Evolutionary conservation across 1,140 invertebrate genomes (phyloP), one percentile per base, ranked within the genome.

Genomic region (Drosophila elegans): DNA sequence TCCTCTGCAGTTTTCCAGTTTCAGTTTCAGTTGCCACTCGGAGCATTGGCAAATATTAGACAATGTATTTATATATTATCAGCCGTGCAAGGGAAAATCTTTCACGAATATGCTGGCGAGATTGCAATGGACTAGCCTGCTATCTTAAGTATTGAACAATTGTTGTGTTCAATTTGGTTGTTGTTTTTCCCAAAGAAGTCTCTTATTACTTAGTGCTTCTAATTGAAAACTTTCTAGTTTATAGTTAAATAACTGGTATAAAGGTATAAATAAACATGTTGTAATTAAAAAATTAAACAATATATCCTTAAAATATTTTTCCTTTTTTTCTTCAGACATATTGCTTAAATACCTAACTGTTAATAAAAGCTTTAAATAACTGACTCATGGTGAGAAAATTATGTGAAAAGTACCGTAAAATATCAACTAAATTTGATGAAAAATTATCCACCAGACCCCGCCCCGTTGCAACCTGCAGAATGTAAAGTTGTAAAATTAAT

Each of bases 401-500:
- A 38, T 56, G 6, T 32, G 10, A 2, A 21, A 10, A 49, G 46
- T 32, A 1, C 9, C 3, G 13, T 34, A 36, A 27, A 4, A 32
- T 64, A 53, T 27, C 3, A 12, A 27, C 5, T 36, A 3, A 6
- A 27, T 61, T 27, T 60, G 4, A 9, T 34, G 1, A 1, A 63
- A 44, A 39, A 34, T 5, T 36, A 59, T 57, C 27, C 12, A 61
- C 34, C 13, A 56, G 32, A 16, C 21, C 4, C 49, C 49, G 7
- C 13, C 13, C 9, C 29, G 16, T 11, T 29, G 11, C 61, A 79
- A 51, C 46, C 55, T 46, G 62, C 74, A 73, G 66, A 73, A 63
- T 80, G 74, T 63, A 67, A 82, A 63, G 78, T 74, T 85, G 78
- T 86, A 86, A 85, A 85, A 86, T 85, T 78, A 81, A 85, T 86